Conservation (phyloP, 2,797 vertebrate species). For the Podarcis lilfordi region DNA sequence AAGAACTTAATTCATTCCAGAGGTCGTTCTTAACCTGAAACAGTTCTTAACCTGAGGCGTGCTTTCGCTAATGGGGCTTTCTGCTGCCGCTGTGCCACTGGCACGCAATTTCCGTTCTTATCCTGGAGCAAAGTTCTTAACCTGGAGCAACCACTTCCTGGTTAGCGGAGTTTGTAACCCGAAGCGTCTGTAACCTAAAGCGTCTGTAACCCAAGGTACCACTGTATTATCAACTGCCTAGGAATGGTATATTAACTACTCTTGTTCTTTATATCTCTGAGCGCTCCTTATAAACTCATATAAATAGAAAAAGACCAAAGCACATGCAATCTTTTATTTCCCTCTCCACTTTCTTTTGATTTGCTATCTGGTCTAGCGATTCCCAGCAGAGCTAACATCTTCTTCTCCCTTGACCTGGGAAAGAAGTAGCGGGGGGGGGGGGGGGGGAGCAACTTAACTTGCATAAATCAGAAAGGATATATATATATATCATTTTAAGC, state of each 20-base stretch:
- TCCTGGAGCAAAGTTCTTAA: too few species aligned
- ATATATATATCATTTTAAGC: constrained; percentile 37
- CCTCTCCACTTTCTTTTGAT: constrained; percentile 36
- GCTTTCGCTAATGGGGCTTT: too few species aligned
- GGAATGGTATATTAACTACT: neutral
- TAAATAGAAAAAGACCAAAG: constrained; percentile 1
- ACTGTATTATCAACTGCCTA: neutral
- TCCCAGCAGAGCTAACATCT: neutral
- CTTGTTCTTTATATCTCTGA: neutral
- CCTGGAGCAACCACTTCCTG: too few species aligned
- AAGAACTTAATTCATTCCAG: too few species aligned
- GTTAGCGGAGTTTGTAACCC: too few species aligned
- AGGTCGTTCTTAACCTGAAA: too few species aligned
- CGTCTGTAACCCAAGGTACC: too few species aligned
- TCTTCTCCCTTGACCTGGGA: constrained; percentile 47
- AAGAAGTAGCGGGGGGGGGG: neutral
- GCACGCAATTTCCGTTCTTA: too few species aligned
- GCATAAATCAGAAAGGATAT: constrained; percentile 62
- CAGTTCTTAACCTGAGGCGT: too few species aligned
- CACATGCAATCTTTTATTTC: neutral
- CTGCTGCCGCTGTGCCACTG: too few species aligned
- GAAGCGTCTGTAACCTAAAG: too few species aligned
- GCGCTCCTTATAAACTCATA: neutral
- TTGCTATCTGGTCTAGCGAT: neutral
- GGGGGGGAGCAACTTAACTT: constrained; percentile 51